Evolutionary conservation across 1,140 invertebrate genomes (phyloP), one percentile per base, ranked within the genome.

Genomic region (Venustaconcha ellipsiformis): DNA sequence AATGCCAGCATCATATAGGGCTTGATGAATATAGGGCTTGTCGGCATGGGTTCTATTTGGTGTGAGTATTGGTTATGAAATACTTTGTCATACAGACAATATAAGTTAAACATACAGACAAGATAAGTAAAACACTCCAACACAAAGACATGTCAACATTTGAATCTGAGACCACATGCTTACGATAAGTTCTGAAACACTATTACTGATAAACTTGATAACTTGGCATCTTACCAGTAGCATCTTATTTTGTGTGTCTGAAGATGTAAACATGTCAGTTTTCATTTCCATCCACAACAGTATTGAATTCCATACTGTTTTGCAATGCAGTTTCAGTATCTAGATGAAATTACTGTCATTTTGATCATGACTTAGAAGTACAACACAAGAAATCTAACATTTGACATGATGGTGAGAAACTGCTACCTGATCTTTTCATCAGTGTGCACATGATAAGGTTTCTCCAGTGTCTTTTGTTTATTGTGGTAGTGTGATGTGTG

Each of bases 221-320:
- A n/a, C n/a, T n/a, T n/a, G n/a, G n/a, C n/a, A n/a, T n/a, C n/a
- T n/a, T n/a, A 76, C 59, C 13, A 71, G 26, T 26, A 76, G 67
- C 15, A 76, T 65, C 30, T 76, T 67, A 71, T 76, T 76, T 64
- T 76, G 74, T 23, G 71, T 76, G 48, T 76, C 69, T 2, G 15
- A 18, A 17, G 2, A 64, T 56, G 74, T 76, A 62, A 48, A 71
- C 48, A 63, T 76, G 30, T 71, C 69, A 13, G 14, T 63, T 56
- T 76, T 71, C 23, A 23, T 76, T 15, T 55, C 59, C 14, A 76
- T 13, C 74, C 74, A 76, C 37, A 59, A 59, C 15, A 67, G 56
- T 26, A 69, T 74, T 15, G 66, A 74, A 18, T 66, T n/a, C n/a
- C 63, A 62, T 20, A 26, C 18, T 30, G 4, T 2, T 30, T 73